Evolutionary conservation across 1,140 invertebrate species (phyloP).

Genomic region (Ostrea denselamellosa): DNA sequence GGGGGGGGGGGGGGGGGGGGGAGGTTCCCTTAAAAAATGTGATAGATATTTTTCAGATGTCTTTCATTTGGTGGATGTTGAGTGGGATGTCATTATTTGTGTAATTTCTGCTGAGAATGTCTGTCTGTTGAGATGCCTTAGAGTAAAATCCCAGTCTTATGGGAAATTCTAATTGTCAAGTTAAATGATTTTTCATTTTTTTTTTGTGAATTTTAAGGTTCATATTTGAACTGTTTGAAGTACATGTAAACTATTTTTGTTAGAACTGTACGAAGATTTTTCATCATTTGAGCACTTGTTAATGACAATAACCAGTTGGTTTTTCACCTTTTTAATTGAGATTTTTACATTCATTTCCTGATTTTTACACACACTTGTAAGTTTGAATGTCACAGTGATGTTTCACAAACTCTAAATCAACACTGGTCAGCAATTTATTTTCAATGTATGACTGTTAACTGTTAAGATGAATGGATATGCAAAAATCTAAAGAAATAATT

Average conservation of each 20-base stretch:
- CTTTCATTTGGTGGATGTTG: slow-evolving; percentile 24
- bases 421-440: too few species aligned
- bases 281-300: slow-evolving; percentile 4
- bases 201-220: background rate
- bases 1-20: background rate
- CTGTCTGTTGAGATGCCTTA: background rate
- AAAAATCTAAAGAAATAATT: too few species aligned
- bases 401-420: background rate
- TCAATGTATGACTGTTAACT: too few species aligned
- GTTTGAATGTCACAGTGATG: background rate
- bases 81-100: slow-evolving; percentile 13
- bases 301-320: background rate
- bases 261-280: background rate
- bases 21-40: background rate
- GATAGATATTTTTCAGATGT: slow-evolving; percentile 10
- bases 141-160: background rate
- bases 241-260: background rate
- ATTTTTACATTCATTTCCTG: background rate
- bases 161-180: background rate
- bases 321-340: background rate
- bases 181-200: background rate
- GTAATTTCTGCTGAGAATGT: slow-evolving; percentile 23
- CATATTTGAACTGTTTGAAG: background rate
- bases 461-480: too few species aligned
- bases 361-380: background rate